Evolutionary conservation across 2,113 vertebrate species (phyloP).

Genomic region (Mirounga angustirostris): DNA sequence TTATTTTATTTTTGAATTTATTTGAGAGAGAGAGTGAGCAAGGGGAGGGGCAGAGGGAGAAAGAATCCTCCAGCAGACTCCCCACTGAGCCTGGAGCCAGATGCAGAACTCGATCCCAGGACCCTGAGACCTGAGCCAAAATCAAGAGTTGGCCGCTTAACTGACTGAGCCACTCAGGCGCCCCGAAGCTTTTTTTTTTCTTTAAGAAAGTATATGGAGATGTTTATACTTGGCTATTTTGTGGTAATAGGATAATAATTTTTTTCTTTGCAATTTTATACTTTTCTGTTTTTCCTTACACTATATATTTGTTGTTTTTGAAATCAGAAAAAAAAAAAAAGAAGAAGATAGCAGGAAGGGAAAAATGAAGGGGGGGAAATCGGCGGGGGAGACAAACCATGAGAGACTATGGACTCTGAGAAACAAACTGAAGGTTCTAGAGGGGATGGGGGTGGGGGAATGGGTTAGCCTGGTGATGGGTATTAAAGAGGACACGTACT

Average conservation of each 20-base stretch:
- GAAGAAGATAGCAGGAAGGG: too few species aligned
- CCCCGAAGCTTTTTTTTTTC: neutral
- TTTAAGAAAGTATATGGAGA: neutral
- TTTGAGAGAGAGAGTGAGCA: neutral
- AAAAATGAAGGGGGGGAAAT: too few species aligned
- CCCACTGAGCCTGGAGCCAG: neutral
- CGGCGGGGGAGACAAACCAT: too few species aligned
- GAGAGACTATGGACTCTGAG: too few species aligned
- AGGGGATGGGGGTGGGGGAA: too few species aligned
- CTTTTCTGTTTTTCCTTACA: neutral
- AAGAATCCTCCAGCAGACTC: neutral
- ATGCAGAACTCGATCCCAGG: neutral
- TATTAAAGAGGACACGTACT: too few species aligned
- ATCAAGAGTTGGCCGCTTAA: neutral
- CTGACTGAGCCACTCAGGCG: neutral
- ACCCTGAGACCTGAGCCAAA: neutral
- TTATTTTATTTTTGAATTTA: neutral
- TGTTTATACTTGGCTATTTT: neutral
- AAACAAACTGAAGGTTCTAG: too few species aligned
- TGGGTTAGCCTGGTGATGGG: too few species aligned
- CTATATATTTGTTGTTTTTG: neutral
- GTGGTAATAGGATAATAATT: neutral
- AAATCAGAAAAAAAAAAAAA: neutral
- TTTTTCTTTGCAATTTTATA: neutral
- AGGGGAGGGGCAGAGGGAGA: neutral